Evolutionary conservation across 35 echinoderm and acorn worm genomes (phyloP).

Genomic region (Heliocidaris erythrogramma): DNA sequence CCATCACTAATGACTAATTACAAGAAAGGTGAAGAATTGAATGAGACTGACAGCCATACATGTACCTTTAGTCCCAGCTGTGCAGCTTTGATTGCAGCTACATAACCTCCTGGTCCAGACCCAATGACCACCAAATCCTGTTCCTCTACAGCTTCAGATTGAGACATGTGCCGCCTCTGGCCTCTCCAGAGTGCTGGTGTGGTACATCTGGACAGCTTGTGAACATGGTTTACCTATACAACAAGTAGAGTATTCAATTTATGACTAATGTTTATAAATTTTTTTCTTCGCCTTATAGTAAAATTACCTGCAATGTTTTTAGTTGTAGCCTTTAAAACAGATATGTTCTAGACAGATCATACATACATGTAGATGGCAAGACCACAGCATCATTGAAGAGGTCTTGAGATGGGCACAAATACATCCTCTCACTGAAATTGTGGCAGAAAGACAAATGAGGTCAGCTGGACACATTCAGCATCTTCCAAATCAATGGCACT

Average conservation of each 20-base stretch:
- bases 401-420: too few relatives aligned
- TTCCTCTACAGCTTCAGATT: conserved; percentile 66
- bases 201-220: conserved; percentile 36
- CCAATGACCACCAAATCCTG: conserved; percentile 94
- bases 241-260: neutral
- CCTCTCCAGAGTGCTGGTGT: neutral
- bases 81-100: conserved; percentile 98
- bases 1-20: too few relatives aligned
- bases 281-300: neutral
- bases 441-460: neutral
- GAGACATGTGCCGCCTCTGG: conserved; percentile 54
- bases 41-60: neutral
- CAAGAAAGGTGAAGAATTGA: too few relatives aligned
- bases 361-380: too few relatives aligned
- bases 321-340: neutral
- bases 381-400: too few relatives aligned
- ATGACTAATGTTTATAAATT: neutral
- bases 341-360: too few relatives aligned
- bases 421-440: too few relatives aligned
- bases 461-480: neutral
- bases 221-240: conserved; percentile 24
- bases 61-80: conserved; percentile 97
- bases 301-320: too few relatives aligned
- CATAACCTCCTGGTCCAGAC: conserved; percentile 98
- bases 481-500: neutral